phyloP scores from a whole-genome alignment of 1,140 invertebrate genomes.

The Drosophila pachea region DNA sequence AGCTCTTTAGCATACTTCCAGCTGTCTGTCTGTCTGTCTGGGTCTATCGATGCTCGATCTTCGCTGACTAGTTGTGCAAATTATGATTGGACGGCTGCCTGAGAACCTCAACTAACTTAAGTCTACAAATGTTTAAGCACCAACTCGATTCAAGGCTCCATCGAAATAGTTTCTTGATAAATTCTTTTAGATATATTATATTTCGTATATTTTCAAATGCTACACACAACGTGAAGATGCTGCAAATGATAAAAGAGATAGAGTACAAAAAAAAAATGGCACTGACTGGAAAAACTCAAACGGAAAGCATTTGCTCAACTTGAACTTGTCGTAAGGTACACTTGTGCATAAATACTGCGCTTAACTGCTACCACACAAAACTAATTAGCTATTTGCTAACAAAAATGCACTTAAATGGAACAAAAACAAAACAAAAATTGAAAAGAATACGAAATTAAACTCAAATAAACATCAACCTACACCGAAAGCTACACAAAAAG shows the following conservation, averaged over 20 bases:
- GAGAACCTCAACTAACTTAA: slow-evolving; percentile 50
- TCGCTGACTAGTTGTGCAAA: slow-evolving; percentile 72
- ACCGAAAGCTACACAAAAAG: slow-evolving; percentile 28
- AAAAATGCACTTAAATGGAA: slow-evolving; percentile 55
- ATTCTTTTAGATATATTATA: slow-evolving; percentile 9
- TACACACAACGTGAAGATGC: slow-evolving; percentile 19
- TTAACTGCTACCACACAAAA: slow-evolving; percentile 47
- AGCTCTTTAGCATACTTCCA: slow-evolving; percentile 48
- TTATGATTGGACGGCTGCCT: slow-evolving; percentile 58
- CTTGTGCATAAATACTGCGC: slow-evolving; percentile 75
- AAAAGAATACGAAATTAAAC: slow-evolving; percentile 13
- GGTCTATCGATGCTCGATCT: slow-evolving; percentile 25
- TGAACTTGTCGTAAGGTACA: slow-evolving; percentile 66
- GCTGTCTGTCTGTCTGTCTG: slow-evolving; percentile 31
- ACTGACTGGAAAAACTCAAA: slow-evolving; percentile 75
- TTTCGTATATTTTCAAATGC: slow-evolving; percentile 31
- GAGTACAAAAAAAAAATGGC: slow-evolving; percentile 45
- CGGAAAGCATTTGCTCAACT: slow-evolving; percentile 42
- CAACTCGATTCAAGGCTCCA: slow-evolving; percentile 71
- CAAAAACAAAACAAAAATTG: slow-evolving; percentile 14
- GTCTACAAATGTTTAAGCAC: slow-evolving; percentile 61
- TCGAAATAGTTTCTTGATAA: slow-evolving; percentile 11
- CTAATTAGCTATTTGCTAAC: slow-evolving; percentile 46
- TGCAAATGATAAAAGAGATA: slow-evolving; percentile 23
- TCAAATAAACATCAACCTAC: slow-evolving; percentile 32